These are phyloP conservation scores for Drosophila atroscutellata DNA, from an alignment of 2,888 invertebrate species.

Conservation along the genomic window DNA sequence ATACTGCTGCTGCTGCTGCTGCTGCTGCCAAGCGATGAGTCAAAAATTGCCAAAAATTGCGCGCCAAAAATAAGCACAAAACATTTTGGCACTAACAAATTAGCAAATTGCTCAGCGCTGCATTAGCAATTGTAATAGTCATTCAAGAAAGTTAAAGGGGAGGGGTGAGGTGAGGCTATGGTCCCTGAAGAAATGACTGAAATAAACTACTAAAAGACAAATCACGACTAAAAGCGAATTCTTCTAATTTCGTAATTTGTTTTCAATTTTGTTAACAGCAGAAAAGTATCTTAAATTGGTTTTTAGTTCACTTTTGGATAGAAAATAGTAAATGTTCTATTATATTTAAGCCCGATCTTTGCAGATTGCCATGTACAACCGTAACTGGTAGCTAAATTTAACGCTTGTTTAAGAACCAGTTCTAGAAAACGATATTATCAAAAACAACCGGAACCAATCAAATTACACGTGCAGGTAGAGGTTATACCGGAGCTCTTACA, in stretches of 20 bases:
- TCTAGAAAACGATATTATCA: not conserved
- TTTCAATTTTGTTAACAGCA: not conserved
- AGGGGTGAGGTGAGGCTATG: not conserved
- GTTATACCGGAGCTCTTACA: not conserved
- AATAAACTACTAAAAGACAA: not conserved
- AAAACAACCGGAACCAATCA: not conserved
- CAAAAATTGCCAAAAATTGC: conserved; percentile 58
- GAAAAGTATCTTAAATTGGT: not conserved
- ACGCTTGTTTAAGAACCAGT: not conserved
- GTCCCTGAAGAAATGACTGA: not conserved
- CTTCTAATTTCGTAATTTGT: not conserved
- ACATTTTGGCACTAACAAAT: conserved; percentile 54
- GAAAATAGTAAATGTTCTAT: too few relatives aligned
- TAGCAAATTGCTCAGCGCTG: conserved; percentile 43
- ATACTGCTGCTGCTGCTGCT: conserved; percentile 13
- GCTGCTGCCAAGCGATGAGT: conserved; percentile 45
- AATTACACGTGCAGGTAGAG: not conserved
- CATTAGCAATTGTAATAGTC: conserved; percentile 56
- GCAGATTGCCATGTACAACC: not conserved
- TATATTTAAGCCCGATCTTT: not conserved
- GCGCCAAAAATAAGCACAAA: conserved; percentile 60
- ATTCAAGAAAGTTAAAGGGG: conserved; percentile 8
- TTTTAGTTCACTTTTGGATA: not conserved
- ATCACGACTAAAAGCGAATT: not conserved
- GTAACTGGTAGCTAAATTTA: not conserved